phyloP scores from a whole-genome alignment of 1,140 invertebrate species.

The Cepaea nemoralis region DNA sequence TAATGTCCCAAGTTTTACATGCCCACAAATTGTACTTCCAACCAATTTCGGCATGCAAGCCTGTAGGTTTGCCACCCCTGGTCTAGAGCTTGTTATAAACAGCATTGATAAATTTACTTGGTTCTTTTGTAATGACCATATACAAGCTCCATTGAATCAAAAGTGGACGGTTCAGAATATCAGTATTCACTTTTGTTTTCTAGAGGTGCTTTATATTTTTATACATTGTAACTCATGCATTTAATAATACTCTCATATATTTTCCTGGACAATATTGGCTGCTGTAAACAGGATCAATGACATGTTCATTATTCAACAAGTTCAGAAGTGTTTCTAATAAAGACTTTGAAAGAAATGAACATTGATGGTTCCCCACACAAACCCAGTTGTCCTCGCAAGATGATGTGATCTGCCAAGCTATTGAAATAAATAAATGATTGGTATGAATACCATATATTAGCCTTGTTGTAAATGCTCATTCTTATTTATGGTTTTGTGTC shows the following conservation, averaged over 20 bases:
- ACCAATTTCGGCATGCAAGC: too few relatives aligned
- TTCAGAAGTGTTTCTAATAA: not conserved
- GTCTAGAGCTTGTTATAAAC: not conserved
- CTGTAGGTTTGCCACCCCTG: too few relatives aligned
- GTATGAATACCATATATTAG: too few relatives aligned
- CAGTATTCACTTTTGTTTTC: not conserved
- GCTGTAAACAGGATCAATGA: not conserved
- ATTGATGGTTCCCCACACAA: constrained; percentile 13
- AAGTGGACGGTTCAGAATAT: not conserved
- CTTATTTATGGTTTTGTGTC: too few relatives aligned
- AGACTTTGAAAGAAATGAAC: not conserved
- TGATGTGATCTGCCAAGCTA: too few relatives aligned
- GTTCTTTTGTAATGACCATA: not conserved
- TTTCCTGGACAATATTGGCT: not conserved
- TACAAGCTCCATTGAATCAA: not conserved
- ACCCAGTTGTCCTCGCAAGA: too few relatives aligned
- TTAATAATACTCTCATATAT: not conserved
- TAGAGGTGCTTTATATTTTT: not conserved
- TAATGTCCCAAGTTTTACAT: too few relatives aligned
- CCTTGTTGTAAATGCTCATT: too few relatives aligned
- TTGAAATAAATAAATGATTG: too few relatives aligned
- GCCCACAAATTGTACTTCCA: too few relatives aligned
- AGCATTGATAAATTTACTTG: not conserved
- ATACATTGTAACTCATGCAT: not conserved
- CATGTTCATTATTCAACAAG: not conserved